Percentiles rank a stretch among this genome's conserved stretches.
Conservation (phyloP, 2,797 vertebrate genomes). For the Eleutherodactylus coqui region DNA sequence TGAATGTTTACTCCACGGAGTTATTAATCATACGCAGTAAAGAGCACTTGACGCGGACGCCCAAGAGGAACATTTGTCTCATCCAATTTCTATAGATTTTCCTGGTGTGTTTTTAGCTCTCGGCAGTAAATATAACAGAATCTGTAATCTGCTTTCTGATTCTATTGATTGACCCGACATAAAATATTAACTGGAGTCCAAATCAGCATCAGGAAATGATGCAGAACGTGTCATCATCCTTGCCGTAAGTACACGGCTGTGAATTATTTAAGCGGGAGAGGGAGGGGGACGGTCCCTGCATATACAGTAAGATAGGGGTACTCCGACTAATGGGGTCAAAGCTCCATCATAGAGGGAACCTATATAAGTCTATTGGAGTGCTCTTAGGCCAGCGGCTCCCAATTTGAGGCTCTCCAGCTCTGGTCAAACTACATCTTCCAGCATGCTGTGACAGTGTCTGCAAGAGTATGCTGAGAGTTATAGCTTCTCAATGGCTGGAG, state of each 20-base stretch:
- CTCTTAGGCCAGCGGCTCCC: too few species aligned
- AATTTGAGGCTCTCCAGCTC: background rate
- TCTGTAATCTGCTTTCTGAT: conserved; percentile 46
- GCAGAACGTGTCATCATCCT: background rate
- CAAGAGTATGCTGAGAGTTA: too few species aligned
- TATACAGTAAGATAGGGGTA: background rate
- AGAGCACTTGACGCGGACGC: background rate
- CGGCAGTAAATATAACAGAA: conserved; percentile 17
- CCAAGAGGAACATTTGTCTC: conserved; percentile 24
- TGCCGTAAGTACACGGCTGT: too few species aligned
- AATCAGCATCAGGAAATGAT: background rate
- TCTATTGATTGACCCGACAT: conserved; percentile 51
- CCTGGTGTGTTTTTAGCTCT: background rate
- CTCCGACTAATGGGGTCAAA: background rate
- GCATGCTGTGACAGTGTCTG: background rate
- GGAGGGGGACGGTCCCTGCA: background rate
- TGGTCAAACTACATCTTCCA: too few species aligned
- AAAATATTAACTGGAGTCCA: conserved; percentile 53
- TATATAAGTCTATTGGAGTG: background rate
- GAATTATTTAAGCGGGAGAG: background rate
- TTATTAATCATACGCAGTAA: conserved; percentile 32
- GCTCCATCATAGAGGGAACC: background rate
- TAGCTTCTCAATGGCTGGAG: background rate
- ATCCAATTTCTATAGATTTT: conserved; percentile 23
- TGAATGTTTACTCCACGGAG: background rate